Percentiles rank a stretch among this genome's conserved stretches.
phyloP scores from a whole-genome alignment of 2,797 vertebrate genomes.

The Coranthus polyacanthus region DNA sequence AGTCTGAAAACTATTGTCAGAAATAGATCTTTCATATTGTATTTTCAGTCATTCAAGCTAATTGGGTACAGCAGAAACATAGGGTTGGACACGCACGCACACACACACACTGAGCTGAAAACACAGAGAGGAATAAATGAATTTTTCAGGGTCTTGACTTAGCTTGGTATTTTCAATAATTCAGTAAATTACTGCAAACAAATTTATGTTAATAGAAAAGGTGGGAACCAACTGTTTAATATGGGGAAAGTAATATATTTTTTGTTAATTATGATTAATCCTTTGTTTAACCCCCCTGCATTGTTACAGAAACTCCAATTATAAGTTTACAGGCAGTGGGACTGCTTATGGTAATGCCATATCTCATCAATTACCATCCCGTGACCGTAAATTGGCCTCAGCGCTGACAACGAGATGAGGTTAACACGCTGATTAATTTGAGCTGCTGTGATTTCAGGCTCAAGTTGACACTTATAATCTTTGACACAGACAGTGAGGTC shows the following conservation, averaged over 20 bases:
- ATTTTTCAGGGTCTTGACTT: constrained; percentile 66
- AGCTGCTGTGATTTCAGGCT: constrained; percentile 82
- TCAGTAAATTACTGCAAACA: constrained; percentile 75
- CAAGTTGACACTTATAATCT: constrained; percentile 80
- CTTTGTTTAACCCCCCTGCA: constrained; percentile 79
- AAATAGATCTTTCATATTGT: constrained; percentile 18
- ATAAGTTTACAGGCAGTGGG: constrained; percentile 82
- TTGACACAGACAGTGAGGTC: constrained; percentile 75
- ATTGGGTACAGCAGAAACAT: constrained; percentile 45
- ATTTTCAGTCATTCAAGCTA: constrained; percentile 43
- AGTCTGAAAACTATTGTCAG: constrained; percentile 9
- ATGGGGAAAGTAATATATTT: constrained; percentile 77
- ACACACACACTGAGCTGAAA: constrained; percentile 12
- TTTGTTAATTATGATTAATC: constrained; percentile 84
- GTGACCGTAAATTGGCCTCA: constrained; percentile 82
- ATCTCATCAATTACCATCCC: constrained; percentile 82
- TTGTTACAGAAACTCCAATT: constrained; percentile 84
- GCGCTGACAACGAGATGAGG: constrained; percentile 79
- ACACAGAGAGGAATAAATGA: constrained; percentile 49
- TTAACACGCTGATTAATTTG: constrained; percentile 83
- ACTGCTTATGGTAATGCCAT: constrained; percentile 81
- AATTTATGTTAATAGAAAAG: constrained; percentile 80
- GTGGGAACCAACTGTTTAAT: constrained; percentile 80
- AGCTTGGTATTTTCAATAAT: constrained; percentile 75
- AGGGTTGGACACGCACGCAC: constrained; percentile 21